Base-by-base conservation (phyloP, 2,888 invertebrate genomes). In the Acronicta aceris region DNA sequence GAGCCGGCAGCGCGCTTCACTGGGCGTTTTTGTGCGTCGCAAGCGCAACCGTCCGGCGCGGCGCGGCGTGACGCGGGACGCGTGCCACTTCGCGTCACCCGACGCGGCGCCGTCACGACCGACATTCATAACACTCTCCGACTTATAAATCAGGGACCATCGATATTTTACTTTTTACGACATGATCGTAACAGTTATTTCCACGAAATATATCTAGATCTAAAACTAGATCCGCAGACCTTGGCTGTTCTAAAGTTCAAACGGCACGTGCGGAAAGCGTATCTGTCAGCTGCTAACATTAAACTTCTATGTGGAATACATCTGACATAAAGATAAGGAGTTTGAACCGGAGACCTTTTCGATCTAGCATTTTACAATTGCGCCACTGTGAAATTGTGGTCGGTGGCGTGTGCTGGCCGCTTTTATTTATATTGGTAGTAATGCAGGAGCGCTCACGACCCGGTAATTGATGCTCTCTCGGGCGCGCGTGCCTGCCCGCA, bases 361-460 rank as follows among this genome's bases (percentile, higher is more conserved):
- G 89, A 89, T 89, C 88, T 90, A 91, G 88, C 90, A 90, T 91
- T 92, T 92, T 90, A 88, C 91, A 87, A 91, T 92, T 91, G 90
- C 91, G 90, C 90, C 90, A 91, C 91, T 87, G 90, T 88, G 89
- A 89, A 88, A 86, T 87, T 86, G 89, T 83, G 85, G 83, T 81
- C 83, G 87, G 87, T 84, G 85, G 87, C 84, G 87, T 87, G 87
- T 85, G 89, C 85, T 84, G 88, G 86, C 83, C 83, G 73, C 73
- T 78, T 92, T 93, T 93, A 93, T 93, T 92, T 93, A 93, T 93
- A 93, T 91, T 88, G 88, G 85, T 87, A 85, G 89, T 89, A 90
- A 90, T 89, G 92, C 92, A 89, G 93, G 89, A 92, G 94, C 93
- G 91, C 88, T 93, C 94, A 93, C 94, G 94, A 93, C 84, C 85